Evolutionary conservation across 1,140 invertebrate species (phyloP), one percentile per base, ranked within the genome.

Genomic region (Leptinotarsa undecemlineata): DNA sequence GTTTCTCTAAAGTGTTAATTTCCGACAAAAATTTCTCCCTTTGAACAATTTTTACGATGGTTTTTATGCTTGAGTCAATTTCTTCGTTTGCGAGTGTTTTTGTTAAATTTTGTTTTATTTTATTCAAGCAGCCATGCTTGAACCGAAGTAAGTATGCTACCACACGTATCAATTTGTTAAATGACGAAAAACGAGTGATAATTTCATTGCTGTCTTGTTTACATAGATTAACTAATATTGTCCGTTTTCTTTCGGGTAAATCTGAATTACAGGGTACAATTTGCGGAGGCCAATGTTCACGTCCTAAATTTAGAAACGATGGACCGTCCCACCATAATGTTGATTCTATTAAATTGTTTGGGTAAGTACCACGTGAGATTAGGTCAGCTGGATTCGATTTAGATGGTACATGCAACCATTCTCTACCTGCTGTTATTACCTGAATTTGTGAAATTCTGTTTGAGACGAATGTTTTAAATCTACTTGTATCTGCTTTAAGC

Each of bases 321-420:
- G 82, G 81, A 21, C 83, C 82, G 57, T 78, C 73, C 80, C 79
- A 85, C 84, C 86, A 87, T 19, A 86, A 68, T 8, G 66, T 17
- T 72, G 72, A 80, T 23, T 74, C 23, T 1, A 64, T 57, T 8
- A 86, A 62, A n/a, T 79, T 57, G 11, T 68, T 63, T 13, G 78
- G 73, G 23, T 73, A 13, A 20, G 82, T 20, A n/a, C 86, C 86
- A 14, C 86, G 74, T 3, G 86, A 87, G 63, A 85, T 76, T 15
- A 85, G 75, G 79, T 87, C 86, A 1, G 85, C 85, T 0, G 86
- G 85, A 68, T 87, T 87, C 3, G 77, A 66, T 5, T 78, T 64
- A 1, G 82, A 79, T 17, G 71, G 61, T 0, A 87, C 81, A 73
- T 87, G 81, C 48, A 74, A 73, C 83, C 86, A 87, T 17, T 69